Evolutionary conservation across 2,888 invertebrate species (phyloP), one percentile per base, ranked within the genome.

Genomic region (Polydrusus tereticollis): DNA sequence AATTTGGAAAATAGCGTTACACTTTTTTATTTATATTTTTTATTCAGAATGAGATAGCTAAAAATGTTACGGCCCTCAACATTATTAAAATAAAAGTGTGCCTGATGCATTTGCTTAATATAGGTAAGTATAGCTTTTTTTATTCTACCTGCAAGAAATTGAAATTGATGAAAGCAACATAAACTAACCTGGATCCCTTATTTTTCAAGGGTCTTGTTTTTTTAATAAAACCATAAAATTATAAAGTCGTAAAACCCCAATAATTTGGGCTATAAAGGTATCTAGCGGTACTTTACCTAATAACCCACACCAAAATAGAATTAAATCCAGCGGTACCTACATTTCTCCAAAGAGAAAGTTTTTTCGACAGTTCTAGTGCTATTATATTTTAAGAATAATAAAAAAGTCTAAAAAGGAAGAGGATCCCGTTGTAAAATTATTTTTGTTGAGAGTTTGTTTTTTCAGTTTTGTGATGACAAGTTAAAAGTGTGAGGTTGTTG

Each of bases 221-320:
- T 60, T n/a, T 16, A 23, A 60, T 60, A 41, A 60, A 60, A 60
- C 60, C 60, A 29, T 60, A 60, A 60, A 60, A 58, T 23, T 38
- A 41, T 38, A 41, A 41, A 55, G 52, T 29, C 10, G 29, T 29
- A 55, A 23, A 55, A 7, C 29, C 33, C 18, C 29, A 55, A 18
- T 55, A 55, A 55, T 55, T 55, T 8, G 29, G 23, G 0, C 29
- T 4, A 55, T 29, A 55, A 55, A 55, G 18, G 52, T 33, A 55
- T 16, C 52, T 55, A 55, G 18, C 52, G 52, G 52, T 33, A 33
- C 52, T 55, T 29, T 33, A 2, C 23, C 29, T 29, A 55, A 29
- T 33, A 55, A 29, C 26, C 4, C 16, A 14, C n/a, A 55, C 23
- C 29, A 29, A 55, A 55, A 55, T 21, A 52, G 1, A 29, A 29